phyloP scores from a whole-genome alignment of 2,113 vertebrate species.

The Sinocyclocheilus maitianheensis region DNA sequence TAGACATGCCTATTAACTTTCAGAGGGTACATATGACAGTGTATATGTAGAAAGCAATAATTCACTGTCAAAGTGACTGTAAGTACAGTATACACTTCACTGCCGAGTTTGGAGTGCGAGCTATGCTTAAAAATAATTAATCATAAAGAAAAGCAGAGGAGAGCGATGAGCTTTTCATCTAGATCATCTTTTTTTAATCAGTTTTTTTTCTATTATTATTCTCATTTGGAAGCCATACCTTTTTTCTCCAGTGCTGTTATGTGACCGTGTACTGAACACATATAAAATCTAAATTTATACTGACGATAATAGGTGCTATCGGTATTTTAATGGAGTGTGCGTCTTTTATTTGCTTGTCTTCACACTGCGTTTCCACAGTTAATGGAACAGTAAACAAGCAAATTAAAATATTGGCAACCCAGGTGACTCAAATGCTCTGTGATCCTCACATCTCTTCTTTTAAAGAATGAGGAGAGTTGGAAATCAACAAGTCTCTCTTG shows the following conservation, averaged over 20 bases:
- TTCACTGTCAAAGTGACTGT: not conserved
- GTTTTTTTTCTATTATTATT: slow-evolving; percentile 12
- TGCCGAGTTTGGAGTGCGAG: not conserved
- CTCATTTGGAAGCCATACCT: slow-evolving; percentile 43
- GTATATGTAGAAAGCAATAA: not conserved
- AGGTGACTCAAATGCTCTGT: not conserved
- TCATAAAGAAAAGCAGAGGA: not conserved
- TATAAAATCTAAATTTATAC: slow-evolving; percentile 31
- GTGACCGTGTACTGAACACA: not conserved
- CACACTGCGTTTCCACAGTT: slow-evolving; percentile 15
- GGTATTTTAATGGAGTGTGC: slow-evolving; percentile 30
- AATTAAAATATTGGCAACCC: slow-evolving; percentile 23
- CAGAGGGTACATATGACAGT: too few species aligned
- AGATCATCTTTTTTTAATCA: not conserved
- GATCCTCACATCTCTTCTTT: not conserved
- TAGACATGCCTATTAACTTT: too few species aligned
- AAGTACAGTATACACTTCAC: not conserved
- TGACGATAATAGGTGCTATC: slow-evolving; percentile 2
- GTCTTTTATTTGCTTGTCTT: slow-evolving; percentile 42
- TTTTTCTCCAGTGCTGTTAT: slow-evolving; percentile 39
- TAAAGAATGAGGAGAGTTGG: not conserved
- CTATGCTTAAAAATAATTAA: slow-evolving; percentile 31
- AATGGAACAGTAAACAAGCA: slow-evolving; percentile 36
- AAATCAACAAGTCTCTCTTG: not conserved
- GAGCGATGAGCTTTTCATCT: not conserved